Evolutionary conservation across 2,113 vertebrate species (phyloP).

Genomic region (Ramphastos sulfuratus): DNA sequence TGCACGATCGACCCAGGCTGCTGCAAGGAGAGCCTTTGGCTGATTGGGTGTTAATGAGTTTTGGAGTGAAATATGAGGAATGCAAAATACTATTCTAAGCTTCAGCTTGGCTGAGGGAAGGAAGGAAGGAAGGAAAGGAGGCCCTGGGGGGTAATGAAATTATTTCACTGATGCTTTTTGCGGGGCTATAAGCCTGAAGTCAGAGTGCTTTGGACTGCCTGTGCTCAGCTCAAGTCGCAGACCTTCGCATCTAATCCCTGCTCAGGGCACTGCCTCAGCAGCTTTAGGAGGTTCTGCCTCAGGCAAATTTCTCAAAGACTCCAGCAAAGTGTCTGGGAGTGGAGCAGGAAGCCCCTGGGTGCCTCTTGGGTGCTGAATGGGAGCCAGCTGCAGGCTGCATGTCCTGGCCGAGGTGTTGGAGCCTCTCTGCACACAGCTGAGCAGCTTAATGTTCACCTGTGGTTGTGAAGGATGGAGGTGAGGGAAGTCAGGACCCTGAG

Average conservation of each 20-base stretch:
- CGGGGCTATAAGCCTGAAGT: slow-evolving; percentile 22
- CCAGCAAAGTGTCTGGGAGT: not conserved
- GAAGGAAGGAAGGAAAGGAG: slow-evolving; percentile 39
- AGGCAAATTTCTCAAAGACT: not conserved
- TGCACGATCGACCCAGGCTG: not conserved
- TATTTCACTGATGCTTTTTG: slow-evolving; percentile 38
- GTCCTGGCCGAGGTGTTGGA: fast-evolving
- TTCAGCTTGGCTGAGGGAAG: slow-evolving; percentile 31
- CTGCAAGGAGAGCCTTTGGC: not conserved
- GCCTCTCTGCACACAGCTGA: fast-evolving
- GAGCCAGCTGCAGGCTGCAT: not conserved
- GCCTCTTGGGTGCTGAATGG: fast-evolving
- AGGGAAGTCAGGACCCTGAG: not conserved
- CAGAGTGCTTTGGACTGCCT: slow-evolving; percentile 5
- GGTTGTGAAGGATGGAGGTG: fast-evolving
- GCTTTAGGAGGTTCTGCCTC: slow-evolving; percentile 4
- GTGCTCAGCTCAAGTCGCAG: slow-evolving; percentile 5
- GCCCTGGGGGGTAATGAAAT: slow-evolving; percentile 43
- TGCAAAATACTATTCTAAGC: slow-evolving; percentile 44
- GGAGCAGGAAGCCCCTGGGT: not conserved
- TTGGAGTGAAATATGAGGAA: not conserved
- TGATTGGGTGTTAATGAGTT: slow-evolving; percentile 15
- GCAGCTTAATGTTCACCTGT: not conserved
- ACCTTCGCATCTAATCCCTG: not conserved
- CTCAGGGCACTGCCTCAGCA: not conserved